Evolutionary conservation across 2,888 invertebrate species (phyloP).

Genomic region (Penaeus monodon): DNA sequence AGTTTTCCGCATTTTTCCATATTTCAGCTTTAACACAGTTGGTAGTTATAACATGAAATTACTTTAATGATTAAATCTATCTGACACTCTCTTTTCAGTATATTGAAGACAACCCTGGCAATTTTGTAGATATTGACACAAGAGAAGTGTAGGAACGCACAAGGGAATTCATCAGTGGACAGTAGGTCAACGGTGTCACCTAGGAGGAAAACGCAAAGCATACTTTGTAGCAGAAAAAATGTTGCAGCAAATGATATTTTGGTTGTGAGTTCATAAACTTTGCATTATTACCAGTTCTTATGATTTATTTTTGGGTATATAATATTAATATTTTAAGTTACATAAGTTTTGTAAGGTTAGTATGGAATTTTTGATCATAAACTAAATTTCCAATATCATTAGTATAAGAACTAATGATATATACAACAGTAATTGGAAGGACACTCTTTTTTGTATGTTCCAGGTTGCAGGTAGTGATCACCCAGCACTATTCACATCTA

Average conservation of each 20-base stretch:
- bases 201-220: slow-evolving; percentile 76
- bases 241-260: slow-evolving; percentile 79
- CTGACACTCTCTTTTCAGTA: slow-evolving; percentile 76
- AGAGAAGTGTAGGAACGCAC: slow-evolving; percentile 83
- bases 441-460: too few species aligned
- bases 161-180: slow-evolving; percentile 93
- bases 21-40: too few species aligned
- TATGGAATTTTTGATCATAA: too few species aligned
- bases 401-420: too few species aligned
- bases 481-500: slow-evolving; percentile 79
- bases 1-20: too few species aligned
- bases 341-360: too few species aligned
- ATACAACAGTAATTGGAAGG: too few species aligned
- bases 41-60: too few species aligned
- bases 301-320: too few species aligned
- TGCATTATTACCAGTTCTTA: too few species aligned
- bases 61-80: not conserved
- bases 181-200: slow-evolving; percentile 85
- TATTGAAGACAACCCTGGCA: slow-evolving; percentile 81
- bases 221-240: slow-evolving; percentile 83
- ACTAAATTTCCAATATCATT: too few species aligned
- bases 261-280: slow-evolving; percentile 76
- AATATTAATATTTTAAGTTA: too few species aligned
- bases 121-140: slow-evolving; percentile 86
- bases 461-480: slow-evolving; percentile 84